Base-by-base conservation (phyloP, 2,113 vertebrate species). In the Crotalus tigris region DNA sequence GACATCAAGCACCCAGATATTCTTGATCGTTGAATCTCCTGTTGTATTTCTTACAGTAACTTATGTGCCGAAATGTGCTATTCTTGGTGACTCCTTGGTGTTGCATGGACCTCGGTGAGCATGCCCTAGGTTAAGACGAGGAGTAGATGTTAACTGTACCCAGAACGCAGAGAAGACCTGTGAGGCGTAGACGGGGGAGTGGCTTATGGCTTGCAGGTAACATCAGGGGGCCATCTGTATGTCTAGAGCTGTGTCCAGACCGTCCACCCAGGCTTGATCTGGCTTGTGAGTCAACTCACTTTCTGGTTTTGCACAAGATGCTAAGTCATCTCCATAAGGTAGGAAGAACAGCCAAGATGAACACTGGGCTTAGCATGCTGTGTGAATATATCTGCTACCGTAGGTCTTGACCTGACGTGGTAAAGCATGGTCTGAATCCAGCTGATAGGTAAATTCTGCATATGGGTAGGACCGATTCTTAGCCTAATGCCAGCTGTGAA, bases 51-150 rank as follows among this genome's bases (percentile, higher is more conserved):
- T 64, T 53, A 75, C 91, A 95, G 90, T 91, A 95, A 95, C 57
- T 64, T n/a, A 17, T 44, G 95, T 87, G 88, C 88, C 96, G 97
- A 96, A 95, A 4, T 96, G 95, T 96, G 96, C 95, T 95, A 95
- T 69, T 33, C 92, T 64, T 85, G 96, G 96, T 97, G 96, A 97
- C 94, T 94, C 96, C 96, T 96, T 97, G 97, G 95, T 85, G 96
- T 98, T 97, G 98, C 98, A 98, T 98, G 98, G 97, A 97, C 97
- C 97, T 97, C 97, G 96, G 97, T 94, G 96, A 92, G 98, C 98
- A 98, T 98, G 98, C 97, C 94, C 94, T 92, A 97, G 96, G 96
- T 64, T 96, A 24, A 95, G 94, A 95, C 57, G 95, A 96, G 96
- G 97, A 97, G 92, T 96, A 96, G 97, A 95, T 12, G 94, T 96